These are phyloP conservation scores for Lasioglossum oenotherae DNA, from an alignment of 2,888 invertebrate species.

Conservation along the genomic window DNA sequence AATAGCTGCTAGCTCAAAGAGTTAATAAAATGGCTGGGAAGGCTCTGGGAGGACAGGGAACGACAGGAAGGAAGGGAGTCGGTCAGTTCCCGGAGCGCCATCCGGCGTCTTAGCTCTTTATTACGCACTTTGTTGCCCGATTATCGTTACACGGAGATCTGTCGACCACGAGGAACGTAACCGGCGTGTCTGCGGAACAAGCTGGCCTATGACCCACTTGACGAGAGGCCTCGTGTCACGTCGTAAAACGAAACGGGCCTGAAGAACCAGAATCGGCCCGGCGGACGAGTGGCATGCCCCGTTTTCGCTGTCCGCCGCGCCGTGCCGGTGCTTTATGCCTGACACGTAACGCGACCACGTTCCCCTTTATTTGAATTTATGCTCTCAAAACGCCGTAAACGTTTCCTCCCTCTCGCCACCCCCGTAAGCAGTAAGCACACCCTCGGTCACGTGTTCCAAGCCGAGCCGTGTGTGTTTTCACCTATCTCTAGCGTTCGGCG, in stretches of 20 bases:
- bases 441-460: constrained; percentile 2
- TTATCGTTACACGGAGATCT: constrained; percentile 79
- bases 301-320: constrained; percentile 58
- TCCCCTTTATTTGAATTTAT: constrained; percentile 82
- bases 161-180: constrained; percentile 55
- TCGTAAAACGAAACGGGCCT: constrained; percentile 79
- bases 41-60: background rate
- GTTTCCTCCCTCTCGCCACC: constrained; percentile 9
- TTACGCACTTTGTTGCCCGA: constrained; percentile 73
- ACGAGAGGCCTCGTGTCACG: constrained; percentile 73
- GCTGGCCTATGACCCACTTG: constrained; percentile 75
- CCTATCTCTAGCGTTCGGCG: background rate
- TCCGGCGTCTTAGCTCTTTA: constrained; percentile 60
- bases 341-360: constrained; percentile 79
- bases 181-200: constrained; percentile 64
- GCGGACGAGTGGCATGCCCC: constrained; percentile 66
- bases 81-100: too few species aligned
- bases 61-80: background rate
- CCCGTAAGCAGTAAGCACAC: background rate
- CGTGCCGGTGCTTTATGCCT: constrained; percentile 74
- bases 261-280: constrained; percentile 72
- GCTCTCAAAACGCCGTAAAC: constrained; percentile 62
- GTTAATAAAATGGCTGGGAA: too few species aligned
- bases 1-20: too few species aligned
- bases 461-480: background rate